phyloP scores from a whole-genome alignment of 2,797 vertebrate genomes.

The Gymnothorax javanicus region DNA sequence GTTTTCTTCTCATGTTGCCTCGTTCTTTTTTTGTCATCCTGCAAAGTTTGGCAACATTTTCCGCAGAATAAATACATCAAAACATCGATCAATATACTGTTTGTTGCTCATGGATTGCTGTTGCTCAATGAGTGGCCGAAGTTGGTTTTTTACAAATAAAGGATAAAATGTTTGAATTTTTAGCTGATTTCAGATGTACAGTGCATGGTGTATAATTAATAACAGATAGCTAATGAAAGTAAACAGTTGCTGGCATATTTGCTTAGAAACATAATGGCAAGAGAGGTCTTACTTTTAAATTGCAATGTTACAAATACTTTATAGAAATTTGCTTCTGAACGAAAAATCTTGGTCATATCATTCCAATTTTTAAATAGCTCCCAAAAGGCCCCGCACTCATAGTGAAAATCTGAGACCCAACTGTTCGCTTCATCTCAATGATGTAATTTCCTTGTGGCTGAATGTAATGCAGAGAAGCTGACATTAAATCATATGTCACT shows the following conservation, averaged over 20 bases:
- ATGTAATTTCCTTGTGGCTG: slow-evolving; percentile 27
- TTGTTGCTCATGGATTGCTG: not conserved
- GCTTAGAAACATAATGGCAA: not conserved
- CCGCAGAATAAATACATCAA: not conserved
- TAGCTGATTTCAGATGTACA: not conserved
- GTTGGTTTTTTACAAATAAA: not conserved
- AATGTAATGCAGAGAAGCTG: slow-evolving; percentile 42
- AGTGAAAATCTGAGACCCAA: slow-evolving; percentile 17
- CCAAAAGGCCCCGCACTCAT: not conserved
- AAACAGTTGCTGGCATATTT: not conserved
- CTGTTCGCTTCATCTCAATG: slow-evolving; percentile 14
- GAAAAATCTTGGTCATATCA: not conserved
- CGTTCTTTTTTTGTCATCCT: too few species aligned
- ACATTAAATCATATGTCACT: slow-evolving; percentile 74
- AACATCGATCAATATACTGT: not conserved
- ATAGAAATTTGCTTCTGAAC: not conserved
- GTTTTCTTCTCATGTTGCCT: too few species aligned
- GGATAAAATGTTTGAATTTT: not conserved
- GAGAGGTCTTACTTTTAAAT: not conserved
- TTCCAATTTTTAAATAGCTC: not conserved
- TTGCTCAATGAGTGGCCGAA: not conserved
- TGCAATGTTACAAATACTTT: not conserved
- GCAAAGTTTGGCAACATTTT: not conserved
- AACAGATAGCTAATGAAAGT: not conserved
- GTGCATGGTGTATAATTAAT: not conserved